Base-by-base conservation (phyloP, 2,888 invertebrate species). In the Formica aserva region DNA sequence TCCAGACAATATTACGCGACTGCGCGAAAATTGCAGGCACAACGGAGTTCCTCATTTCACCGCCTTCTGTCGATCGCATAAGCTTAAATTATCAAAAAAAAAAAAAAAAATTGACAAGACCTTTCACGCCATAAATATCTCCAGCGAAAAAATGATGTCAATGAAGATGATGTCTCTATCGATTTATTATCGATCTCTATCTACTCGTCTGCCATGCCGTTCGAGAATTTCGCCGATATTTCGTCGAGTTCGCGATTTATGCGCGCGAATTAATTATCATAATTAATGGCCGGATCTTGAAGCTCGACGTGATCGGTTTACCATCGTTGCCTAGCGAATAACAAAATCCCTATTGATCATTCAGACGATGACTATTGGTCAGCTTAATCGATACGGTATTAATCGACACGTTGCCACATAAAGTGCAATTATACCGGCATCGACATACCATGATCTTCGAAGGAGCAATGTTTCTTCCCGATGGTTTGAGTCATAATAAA, bases 191-290 rank as follows among this genome's bases (percentile, higher is more conserved):
- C 78, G 80, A 65, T 45, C 45, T 45, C 15, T 15, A 45, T 41
- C 65, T 57, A 75, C 48, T 71, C 48, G 52, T 63, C 41, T 35
- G 52, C 3, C 15, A 9, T 41, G n/a, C 18, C 45, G 38, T 1
- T 52, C 76, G 57, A 29, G 35, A 13, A 11, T 35, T 18, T 71
- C 69, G 2, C n/a, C 52, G 45, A 65, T 84, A 84, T 78, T 88
- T 83, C 77, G 69, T 63, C 55, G 82, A 75, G 62, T 38, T 38
- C 52, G 32, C 71, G 55, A 83, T 85, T 83, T 57, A 83, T 71
- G 41, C 65, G 84, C 88, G 90, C 87, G 88, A 90, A 92, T 92
- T 90, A 91, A 92, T 92, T 92, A 92, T 92, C 91, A 92, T 92
- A 92, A 92, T 92, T 92, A 91, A 92, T 91, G 90, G 87, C 82